phyloP scores from a whole-genome alignment of 2,888 invertebrate species.

The Tiliacea citrago region DNA sequence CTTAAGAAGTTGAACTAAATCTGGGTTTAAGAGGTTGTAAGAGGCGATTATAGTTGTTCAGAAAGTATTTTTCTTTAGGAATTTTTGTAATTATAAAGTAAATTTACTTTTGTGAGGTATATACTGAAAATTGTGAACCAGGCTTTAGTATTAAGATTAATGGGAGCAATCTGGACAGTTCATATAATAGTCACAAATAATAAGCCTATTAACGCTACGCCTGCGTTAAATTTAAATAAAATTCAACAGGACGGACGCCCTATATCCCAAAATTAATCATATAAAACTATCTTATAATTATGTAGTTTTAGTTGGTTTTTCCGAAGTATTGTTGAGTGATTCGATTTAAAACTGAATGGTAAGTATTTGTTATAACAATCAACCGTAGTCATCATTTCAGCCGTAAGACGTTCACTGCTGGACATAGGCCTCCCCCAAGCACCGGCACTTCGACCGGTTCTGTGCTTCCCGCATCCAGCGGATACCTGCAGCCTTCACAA shows the following conservation, averaged over 20 bases:
- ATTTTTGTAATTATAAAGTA: conserved; percentile 1
- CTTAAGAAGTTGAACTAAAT: conserved; percentile 37
- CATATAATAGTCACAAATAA: neutral
- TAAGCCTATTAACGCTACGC: neutral
- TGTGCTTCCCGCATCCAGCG: too few species aligned
- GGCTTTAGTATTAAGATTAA: neutral
- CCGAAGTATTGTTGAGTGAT: too few species aligned
- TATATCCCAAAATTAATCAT: too few species aligned
- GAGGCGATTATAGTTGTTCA: conserved; percentile 16
- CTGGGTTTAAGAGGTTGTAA: conserved; percentile 22
- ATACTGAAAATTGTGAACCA: neutral
- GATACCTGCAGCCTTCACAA: too few species aligned
- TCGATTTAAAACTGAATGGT: too few species aligned
- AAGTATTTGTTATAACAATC: too few species aligned
- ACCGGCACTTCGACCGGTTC: too few species aligned
- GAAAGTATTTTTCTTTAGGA: conserved; percentile 23
- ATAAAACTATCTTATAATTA: too few species aligned
- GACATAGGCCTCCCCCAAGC: too few species aligned
- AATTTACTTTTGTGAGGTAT: neutral
- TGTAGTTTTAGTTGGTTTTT: too few species aligned
- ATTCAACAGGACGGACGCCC: neutral
- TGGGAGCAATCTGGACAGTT: neutral
- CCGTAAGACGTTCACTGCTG: too few species aligned
- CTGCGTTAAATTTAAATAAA: neutral
- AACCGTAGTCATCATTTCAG: too few species aligned